A percentile compares a stretch with the other conserved stretches of the same genome.
phyloP scores from a whole-genome alignment of 2,888 invertebrate species.

The Rambutsinella grinnellia region DNA sequence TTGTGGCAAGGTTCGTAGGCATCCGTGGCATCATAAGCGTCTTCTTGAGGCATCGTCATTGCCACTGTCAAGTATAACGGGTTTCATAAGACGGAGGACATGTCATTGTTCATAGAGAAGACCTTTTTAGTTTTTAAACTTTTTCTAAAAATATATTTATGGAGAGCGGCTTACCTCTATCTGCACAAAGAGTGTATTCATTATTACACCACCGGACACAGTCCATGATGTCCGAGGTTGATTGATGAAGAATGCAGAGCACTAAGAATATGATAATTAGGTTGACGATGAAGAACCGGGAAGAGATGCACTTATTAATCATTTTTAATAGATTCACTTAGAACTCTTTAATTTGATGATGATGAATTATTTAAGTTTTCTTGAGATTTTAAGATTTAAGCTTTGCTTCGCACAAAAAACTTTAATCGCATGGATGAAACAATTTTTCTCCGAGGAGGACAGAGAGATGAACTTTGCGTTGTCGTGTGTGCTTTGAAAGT shows the following conservation, averaged over 20 bases:
- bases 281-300: background rate
- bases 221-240: slow-evolving; percentile 1
- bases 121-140: background rate
- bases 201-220: slow-evolving; percentile 32
- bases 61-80: slow-evolving; percentile 40
- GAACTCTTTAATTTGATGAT: too few relatives aligned
- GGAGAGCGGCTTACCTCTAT: slow-evolving; percentile 12
- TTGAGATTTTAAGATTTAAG: background rate
- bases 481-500: background rate
- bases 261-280: background rate
- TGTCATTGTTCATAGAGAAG: background rate
- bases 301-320: background rate
- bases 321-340: background rate
- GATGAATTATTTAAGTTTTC: background rate
- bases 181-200: slow-evolving; percentile 15
- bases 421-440: too few relatives aligned
- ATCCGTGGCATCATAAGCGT: too few relatives aligned
- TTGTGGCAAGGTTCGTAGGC: slow-evolving; percentile 32
- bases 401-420: too few relatives aligned
- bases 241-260: background rate
- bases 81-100: background rate
- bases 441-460: too few relatives aligned
- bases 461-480: background rate
- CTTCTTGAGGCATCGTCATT: slow-evolving; percentile 24
- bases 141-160: background rate